Conservation (phyloP, 2,888 invertebrate species). For the Willowsia nigromaculata region DNA sequence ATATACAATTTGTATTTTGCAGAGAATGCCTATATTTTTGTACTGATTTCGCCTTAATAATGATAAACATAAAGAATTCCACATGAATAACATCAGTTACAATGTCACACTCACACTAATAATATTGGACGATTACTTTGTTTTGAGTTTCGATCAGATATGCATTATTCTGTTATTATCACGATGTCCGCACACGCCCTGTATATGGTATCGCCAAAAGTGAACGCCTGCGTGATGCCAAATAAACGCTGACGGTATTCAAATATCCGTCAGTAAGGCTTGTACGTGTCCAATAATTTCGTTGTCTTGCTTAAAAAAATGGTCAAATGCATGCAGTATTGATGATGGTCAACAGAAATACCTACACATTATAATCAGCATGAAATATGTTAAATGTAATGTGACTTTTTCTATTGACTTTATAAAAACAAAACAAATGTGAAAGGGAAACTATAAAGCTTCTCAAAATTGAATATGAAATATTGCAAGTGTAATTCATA, state of each 20-base stretch:
- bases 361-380: background rate
- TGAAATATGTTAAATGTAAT: background rate
- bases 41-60: background rate
- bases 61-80: background rate
- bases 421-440: background rate
- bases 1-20: background rate
- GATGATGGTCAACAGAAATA: conserved; percentile 29
- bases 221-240: conserved; percentile 41
- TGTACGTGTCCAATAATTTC: background rate
- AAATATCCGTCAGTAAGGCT: background rate
- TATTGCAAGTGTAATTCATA: too few species aligned
- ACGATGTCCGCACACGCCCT: conserved; percentile 61
- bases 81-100: background rate
- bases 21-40: background rate
- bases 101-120: background rate
- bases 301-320: background rate
- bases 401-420: background rate
- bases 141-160: conserved; percentile 28
- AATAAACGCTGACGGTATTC: background rate
- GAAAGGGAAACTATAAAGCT: too few species aligned
- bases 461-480: too few species aligned
- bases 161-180: conserved; percentile 26
- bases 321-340: background rate
- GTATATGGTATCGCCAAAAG: conserved; percentile 16
- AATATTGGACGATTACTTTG: conserved; percentile 4